Evolutionary conservation across 2,113 vertebrate genomes (phyloP), one percentile per base, ranked within the genome.

Genomic region (Boleophthalmus pectinirostris): DNA sequence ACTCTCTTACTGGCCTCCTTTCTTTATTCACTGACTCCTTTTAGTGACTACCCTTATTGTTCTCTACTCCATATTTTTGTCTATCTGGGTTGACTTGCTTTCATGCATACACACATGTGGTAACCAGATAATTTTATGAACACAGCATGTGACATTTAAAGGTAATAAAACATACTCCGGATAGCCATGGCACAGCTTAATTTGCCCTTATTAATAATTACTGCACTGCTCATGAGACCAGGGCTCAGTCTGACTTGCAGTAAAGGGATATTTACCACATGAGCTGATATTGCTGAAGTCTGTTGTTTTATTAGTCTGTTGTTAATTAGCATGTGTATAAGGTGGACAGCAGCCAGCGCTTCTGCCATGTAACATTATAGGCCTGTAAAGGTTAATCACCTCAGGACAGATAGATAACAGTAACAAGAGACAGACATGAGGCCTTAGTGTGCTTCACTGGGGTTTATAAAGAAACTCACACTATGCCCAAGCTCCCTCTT

Each of bases 341-440:
- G 46, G 75, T 80, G 81, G 72, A 85, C 86, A 78, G 78, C 45
- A 72, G 63, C 72, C 72, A 74, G 79, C 80, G 80, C 79, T 76
- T 78, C 70, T 76, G 74, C 72, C 45, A 56, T 66, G 86, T 87
- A 89, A 88, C 75, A 72, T 83, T 79, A 90, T 90, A 86, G 84
- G 82, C 75, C 67, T 78, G 82, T 80, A 88, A 92, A 92, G 90
- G 91, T 89, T 89, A 90, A 75, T 79, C 68, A 75, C 23, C 73
- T 85, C 79, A 70, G 77, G 69, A 75, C 68, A 15, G 63, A 78
- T 70, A 88, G 47, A 84, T 91, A 85, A 85, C 80, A 69, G 90
- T 85, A 91, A 93, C 85, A 74, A 71, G 89, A 92, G 87, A 88
- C 73, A 82, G 82, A 82, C 73, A 88, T 75, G 38, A 20, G 74